Evolutionary conservation across 2,888 invertebrate genomes (phyloP), one percentile per base, ranked within the genome.

Genomic region (Heliconius aoede): DNA sequence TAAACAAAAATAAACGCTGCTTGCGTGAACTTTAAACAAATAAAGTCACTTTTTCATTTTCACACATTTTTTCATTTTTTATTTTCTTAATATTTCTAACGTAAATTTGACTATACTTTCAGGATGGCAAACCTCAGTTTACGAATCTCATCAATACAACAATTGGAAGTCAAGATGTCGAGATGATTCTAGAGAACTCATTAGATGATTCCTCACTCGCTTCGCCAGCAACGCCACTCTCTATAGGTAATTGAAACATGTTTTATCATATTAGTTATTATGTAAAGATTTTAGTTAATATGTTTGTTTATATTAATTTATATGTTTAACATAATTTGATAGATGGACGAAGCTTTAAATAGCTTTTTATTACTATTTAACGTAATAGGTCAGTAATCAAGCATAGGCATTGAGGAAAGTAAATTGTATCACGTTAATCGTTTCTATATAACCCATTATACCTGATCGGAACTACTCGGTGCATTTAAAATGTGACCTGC

Each of bases 121-220:
- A 95, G 92, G 93, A 95, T 84, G 91, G 92, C 81, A 95, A 95
- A 78, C 95, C 95, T 0, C 95, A 95, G 87, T 93, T 95, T 83
- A 95, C 95, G 73, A 95, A 95, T 84, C 94, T 95, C 84, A 95
- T 94, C 78, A 94, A 94, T 87, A 94, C 94, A 0, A 93, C 94
- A 0, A 92, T 94, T 76, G 94, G 94, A 72, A 92, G 95, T 76
- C 94, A 94, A 73, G 96, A 96, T 78, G 95, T 96, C 79, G 96
- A 96, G 84, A 95, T 96, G 89, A 87, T 96, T 79, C 94, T 97
- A 84, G 98, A 98, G 85, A 97, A 97, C 86, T 97, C 97, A 0
- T 90, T 97, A 83, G 97, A 98, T 87, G 97, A 88, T 95, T 98
- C 86, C 3, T 98, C 98, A 0, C 96, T 98, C 21, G 97, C 97